Percentiles rank a stretch among this genome's conserved stretches.
phyloP scores from a whole-genome alignment of 2,888 invertebrate species.

The Mythimna albipuncta region DNA sequence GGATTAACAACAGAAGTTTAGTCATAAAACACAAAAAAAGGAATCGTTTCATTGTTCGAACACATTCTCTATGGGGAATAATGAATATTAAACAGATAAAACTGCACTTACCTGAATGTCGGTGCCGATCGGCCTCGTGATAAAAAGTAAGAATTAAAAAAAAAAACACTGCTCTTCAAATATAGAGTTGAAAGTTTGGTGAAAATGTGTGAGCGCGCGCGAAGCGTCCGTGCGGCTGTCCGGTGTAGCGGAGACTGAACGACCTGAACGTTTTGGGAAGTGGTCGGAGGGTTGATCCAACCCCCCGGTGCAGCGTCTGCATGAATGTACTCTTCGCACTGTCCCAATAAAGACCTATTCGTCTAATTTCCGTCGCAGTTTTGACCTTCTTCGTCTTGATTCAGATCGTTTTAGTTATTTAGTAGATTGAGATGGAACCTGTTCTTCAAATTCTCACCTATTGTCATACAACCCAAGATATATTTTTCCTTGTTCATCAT shows the following conservation, averaged over 20 bases:
- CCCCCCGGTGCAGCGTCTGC: slow-evolving; percentile 74
- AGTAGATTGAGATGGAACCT: slow-evolving; percentile 43
- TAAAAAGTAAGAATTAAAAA: slow-evolving; percentile 64
- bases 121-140: slow-evolving; percentile 58
- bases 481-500: slow-evolving; percentile 30
- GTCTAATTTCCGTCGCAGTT: slow-evolving; percentile 75
- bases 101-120: slow-evolving; percentile 70
- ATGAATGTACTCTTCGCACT: slow-evolving; percentile 65
- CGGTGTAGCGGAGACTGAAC: slow-evolving; percentile 75
- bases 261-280: slow-evolving; percentile 69
- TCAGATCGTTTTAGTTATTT: slow-evolving; percentile 71
- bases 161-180: slow-evolving; percentile 71
- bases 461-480: slow-evolving; percentile 26
- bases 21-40: slow-evolving; percentile 74
- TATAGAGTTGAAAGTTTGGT: slow-evolving; percentile 68
- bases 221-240: slow-evolving; percentile 63
- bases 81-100: slow-evolving; percentile 67
- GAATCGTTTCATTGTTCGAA: slow-evolving; percentile 72
- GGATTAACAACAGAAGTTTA: slow-evolving; percentile 81
- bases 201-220: slow-evolving; percentile 52
- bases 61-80: slow-evolving; percentile 56
- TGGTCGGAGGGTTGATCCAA: slow-evolving; percentile 68
- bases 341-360: slow-evolving; percentile 70
- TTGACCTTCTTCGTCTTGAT: slow-evolving; percentile 76
- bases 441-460: slow-evolving; percentile 28